Evolutionary conservation across 37 sponge, comb jelly and placozoan species (phyloP).

Genomic region (Tethya wilhelma): DNA sequence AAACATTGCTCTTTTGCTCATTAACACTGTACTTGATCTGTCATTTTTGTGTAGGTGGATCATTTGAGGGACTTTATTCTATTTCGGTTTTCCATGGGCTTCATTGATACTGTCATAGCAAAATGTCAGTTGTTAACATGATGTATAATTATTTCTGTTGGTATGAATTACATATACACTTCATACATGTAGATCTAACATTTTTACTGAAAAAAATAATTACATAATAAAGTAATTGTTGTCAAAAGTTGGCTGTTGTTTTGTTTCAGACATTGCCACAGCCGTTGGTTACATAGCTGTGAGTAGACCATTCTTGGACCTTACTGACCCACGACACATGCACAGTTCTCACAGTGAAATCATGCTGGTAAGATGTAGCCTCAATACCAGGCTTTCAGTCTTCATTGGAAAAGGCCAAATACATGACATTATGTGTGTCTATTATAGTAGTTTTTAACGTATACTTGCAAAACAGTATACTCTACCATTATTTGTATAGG

Average conservation of each 20-base stretch:
- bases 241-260: not conserved
- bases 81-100: conserved; percentile 86
- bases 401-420: too few species aligned
- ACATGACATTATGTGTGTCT: too few species aligned
- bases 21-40: too few species aligned
- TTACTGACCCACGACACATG: conserved; percentile 55
- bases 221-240: not conserved
- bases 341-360: conserved; percentile 68
- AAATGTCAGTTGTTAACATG: conserved; percentile 71
- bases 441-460: too few species aligned
- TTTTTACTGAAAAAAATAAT: too few species aligned
- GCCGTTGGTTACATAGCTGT: conserved; percentile 85
- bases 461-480: too few species aligned
- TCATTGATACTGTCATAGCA: conserved; percentile 87
- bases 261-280: conserved; percentile 82
- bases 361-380: conserved; percentile 71
- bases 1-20: not conserved
- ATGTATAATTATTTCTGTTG: not conserved
- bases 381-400: too few species aligned
- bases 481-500: conserved; percentile 41
- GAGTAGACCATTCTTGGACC: conserved; percentile 84
- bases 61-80: conserved; percentile 78
- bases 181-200: too few species aligned
- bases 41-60: conserved; percentile 68
- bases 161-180: not conserved